Evolutionary conservation across 30 jellyfish, hydroid and myxozoan genomes (phyloP).

Genomic region (Haliclystus octoradiatus): DNA sequence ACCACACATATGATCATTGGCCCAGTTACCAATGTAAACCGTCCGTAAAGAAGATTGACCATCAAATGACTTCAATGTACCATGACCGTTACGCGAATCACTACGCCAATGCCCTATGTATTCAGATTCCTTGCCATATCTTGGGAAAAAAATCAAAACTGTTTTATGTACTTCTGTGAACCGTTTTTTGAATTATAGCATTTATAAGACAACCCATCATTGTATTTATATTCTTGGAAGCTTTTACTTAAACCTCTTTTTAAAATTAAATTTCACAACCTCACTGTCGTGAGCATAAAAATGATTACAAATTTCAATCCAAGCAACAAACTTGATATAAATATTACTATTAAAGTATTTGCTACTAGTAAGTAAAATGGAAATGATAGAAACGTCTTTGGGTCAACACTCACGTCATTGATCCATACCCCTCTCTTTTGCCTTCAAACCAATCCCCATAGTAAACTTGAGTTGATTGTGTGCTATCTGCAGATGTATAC

Average conservation of each 20-base stretch:
- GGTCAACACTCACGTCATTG: conserved; percentile 69
- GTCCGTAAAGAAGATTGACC: conserved; percentile 39
- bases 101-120: conserved; percentile 63
- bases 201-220: too few relatives aligned
- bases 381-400: too few relatives aligned
- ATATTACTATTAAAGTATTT: too few relatives aligned
- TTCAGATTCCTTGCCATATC: conserved; percentile 49
- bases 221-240: too few relatives aligned
- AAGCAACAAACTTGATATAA: too few relatives aligned
- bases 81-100: conserved; percentile 77
- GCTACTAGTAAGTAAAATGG: too few relatives aligned
- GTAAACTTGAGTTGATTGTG: conserved; percentile 8
- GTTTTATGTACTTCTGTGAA: too few relatives aligned
- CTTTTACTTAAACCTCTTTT: too few relatives aligned
- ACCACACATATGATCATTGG: conserved; percentile 72
- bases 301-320: too few relatives aligned
- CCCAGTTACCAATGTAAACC: conserved; percentile 83
- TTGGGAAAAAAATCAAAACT: background rate
- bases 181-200: too few relatives aligned
- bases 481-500: background rate
- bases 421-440: conserved; percentile 76
- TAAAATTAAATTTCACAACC: too few relatives aligned
- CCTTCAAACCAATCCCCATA: conserved; percentile 98
- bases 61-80: conserved; percentile 35
- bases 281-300: too few relatives aligned